These are phyloP conservation scores for Noctua comes DNA, from an alignment of 2,888 invertebrate genomes.

Conservation along the genomic window DNA sequence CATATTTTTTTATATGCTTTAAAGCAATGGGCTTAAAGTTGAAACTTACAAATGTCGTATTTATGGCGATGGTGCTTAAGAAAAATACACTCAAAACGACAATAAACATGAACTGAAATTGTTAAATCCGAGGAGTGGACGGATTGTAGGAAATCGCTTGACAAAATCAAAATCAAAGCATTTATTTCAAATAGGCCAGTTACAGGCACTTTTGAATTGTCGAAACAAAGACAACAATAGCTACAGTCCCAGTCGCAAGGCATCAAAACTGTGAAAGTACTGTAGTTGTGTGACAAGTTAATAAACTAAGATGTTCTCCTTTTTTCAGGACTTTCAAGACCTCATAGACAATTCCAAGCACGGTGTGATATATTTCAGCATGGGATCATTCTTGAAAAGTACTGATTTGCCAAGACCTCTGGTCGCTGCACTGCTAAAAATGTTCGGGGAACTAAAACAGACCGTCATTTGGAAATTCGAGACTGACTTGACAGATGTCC, in stretches of 20 bases:
- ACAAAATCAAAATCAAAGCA: too few relatives aligned
- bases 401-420: constrained; percentile 73
- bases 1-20: neutral
- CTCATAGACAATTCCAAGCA: constrained; percentile 77
- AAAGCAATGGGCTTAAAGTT: too few relatives aligned
- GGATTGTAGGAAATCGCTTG: neutral
- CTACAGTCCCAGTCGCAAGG: too few relatives aligned
- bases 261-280: too few relatives aligned
- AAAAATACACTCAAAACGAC: neutral
- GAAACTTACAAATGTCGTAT: neutral
- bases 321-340: constrained; percentile 79
- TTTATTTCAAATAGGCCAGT: too few relatives aligned
- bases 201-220: too few relatives aligned
- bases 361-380: constrained; percentile 82
- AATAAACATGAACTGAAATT: neutral
- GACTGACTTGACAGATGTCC: constrained; percentile 72
- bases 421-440: constrained; percentile 70
- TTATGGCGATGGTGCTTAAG: neutral
- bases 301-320: neutral
- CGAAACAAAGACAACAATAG: too few relatives aligned
- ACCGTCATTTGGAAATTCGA: constrained; percentile 84
- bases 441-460: constrained; percentile 78
- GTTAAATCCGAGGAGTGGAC: neutral
- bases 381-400: constrained; percentile 79
- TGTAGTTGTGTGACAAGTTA: too few relatives aligned